These are phyloP conservation scores for Polydrusus cervinus DNA, from an alignment of 2,888 invertebrate species.

Conservation along the genomic window DNA sequence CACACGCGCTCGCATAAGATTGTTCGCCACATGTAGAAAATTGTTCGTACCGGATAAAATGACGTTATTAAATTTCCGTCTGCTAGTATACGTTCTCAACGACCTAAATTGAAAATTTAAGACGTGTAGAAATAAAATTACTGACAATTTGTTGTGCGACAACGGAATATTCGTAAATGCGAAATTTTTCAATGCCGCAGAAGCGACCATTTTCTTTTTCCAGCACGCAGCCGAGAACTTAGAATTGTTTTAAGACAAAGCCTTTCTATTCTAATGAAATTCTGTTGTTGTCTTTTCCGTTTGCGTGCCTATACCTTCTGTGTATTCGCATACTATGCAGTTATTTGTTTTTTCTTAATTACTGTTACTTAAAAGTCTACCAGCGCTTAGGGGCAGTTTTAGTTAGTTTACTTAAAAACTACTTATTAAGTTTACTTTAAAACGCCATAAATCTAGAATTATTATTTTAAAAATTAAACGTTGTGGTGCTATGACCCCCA, in stretches of 20 bases:
- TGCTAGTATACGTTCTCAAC: slow-evolving; percentile 12
- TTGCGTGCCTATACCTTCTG: slow-evolving; percentile 21
- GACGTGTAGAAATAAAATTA: slow-evolving; percentile 42
- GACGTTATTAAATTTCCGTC: slow-evolving; percentile 8
- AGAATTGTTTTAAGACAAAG: slow-evolving; percentile 31
- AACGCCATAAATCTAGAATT: too few relatives aligned
- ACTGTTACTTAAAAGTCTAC: not conserved
- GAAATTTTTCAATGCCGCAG: slow-evolving; percentile 38
- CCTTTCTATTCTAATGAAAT: slow-evolving; percentile 32
- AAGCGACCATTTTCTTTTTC: slow-evolving; percentile 20
- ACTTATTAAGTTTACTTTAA: too few relatives aligned
- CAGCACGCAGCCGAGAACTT: slow-evolving; percentile 2
- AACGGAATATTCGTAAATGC: slow-evolving; percentile 41
- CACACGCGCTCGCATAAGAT: not conserved
- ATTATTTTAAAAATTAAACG: too few relatives aligned
- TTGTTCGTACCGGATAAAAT: not conserved
- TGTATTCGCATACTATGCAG: not conserved
- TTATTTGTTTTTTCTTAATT: not conserved
- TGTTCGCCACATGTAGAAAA: not conserved
- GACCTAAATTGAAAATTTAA: slow-evolving; percentile 36
- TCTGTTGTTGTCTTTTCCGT: slow-evolving; percentile 23
- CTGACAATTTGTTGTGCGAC: slow-evolving; percentile 42
- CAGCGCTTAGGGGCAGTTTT: too few relatives aligned
- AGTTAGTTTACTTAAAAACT: too few relatives aligned
- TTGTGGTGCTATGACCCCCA: too few relatives aligned